Base-by-base conservation (phyloP, 2,797 vertebrate genomes). In the Hydrophis major region DNA sequence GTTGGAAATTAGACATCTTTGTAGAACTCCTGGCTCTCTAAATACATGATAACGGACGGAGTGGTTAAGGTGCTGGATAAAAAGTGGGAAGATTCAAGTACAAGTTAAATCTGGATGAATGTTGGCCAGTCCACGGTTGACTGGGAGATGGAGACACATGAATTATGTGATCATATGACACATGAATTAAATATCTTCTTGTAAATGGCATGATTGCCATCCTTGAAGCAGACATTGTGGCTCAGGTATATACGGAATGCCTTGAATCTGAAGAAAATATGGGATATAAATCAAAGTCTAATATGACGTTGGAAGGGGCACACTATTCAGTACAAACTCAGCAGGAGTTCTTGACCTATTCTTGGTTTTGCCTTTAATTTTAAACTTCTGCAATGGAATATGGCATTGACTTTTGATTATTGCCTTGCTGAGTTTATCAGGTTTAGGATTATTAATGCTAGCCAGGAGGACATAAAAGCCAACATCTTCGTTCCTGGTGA, bases 381-480 rank as follows among this genome's bases (percentile, higher is more conserved):
- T 86, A 89, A 91, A 91, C 20, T 27, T 63, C 59, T 7, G n/a
- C 16, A 57, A 25, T 22, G 11, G 22, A 11, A 87, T 7, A n/a
- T 6, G 28, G 25, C 59, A n/a, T 2, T n/a, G 50, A 4, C 57
- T 89, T 50, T 22, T 32, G 47, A n/a, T 12, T 86, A 61, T 91
- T 66, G 60, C 27, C 88, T 4, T 89, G 32, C 87, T 89, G 69
- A 91, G 89, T 89, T 28, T 47, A 42, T 89, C 66, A 89, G 78
- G 28, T 47, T 90, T 69, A 16, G 86, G 86, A 91, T 28, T 37
- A 91, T 47, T 32, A 66, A 55, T 61, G 87, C 55, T 74, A 91
- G 93, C 92, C 93, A 32, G 89, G 25, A 47, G 86, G 87, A 27
- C 88, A 87, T 42, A 28, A 90, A 89, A 93, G 4, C 53, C 42